Evolutionary conservation across 2,888 invertebrate genomes (phyloP), one percentile per base, ranked within the genome.

Genomic region (Pristionchus japonicus): DNA sequence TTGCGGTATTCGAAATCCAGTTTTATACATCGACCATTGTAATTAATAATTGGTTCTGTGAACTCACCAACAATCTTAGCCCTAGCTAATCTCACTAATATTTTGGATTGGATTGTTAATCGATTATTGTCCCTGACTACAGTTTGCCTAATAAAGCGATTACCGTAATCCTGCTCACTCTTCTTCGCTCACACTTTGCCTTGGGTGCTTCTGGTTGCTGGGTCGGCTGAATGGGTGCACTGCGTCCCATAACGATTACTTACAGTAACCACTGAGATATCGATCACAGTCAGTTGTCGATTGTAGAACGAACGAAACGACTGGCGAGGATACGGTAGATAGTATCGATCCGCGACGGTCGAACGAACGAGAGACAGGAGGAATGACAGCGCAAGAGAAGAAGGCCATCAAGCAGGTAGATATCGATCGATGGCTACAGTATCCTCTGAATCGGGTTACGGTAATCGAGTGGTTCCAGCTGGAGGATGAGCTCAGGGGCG

Each of bases 401-500:
- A 64, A 47, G 64, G 64, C 85, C 4, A 64, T 85, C 27, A 57
- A 64, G 11, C 85, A 61, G 85, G 85, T 82, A 34, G 52, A 9
- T 47, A 27, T 70, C 27, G 20, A 27, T 74, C 27, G 23, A 47
- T 43, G 70, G 70, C 70, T 37, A 70, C 70, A 37, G 70, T 70
- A 70, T 3, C 2, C 34, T 37, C 20, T 6, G 17, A 37, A 77
- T 77, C 11, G 74, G 57, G 57, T n/a, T 57, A 57, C 57, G 3
- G 57, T 57, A 57, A n/a, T 57, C n/a, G n/a, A 57, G 34, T 34
- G 23, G n/a, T 57, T 90, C 52, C 88, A 91, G 90, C 37, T 89
- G 20, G 88, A 88, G 40, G 89, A 89, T 34, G 88, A 87, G 67
- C 89, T 92, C 20, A 57, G 86, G 11, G 88, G 89, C 23, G 34